Conservation (phyloP, 2,797 vertebrate genomes). For the Brachyalestes nurse region DNA sequence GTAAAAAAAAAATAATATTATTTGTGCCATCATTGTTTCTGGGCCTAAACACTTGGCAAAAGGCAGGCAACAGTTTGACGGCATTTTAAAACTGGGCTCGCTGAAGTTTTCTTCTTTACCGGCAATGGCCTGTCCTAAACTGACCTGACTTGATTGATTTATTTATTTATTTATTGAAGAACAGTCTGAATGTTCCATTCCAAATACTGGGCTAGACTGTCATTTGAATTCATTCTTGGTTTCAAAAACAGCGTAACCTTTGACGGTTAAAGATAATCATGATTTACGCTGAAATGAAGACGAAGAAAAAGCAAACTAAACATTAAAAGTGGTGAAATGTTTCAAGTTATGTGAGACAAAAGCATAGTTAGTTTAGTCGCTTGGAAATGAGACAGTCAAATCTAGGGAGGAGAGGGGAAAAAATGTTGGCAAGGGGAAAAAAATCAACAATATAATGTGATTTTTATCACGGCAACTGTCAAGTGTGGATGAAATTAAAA, state of each 20-base stretch:
- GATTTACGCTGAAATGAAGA: conserved; percentile 11
- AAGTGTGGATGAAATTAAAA: conserved; percentile 26
- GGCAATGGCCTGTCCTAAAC: neutral
- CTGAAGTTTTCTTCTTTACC: conserved; percentile 3
- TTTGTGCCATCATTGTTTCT: neutral
- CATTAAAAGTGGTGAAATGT: conserved; percentile 23
- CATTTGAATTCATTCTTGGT: conserved; percentile 14
- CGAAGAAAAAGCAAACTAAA: neutral
- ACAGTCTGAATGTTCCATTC: neutral
- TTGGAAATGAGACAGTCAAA: conserved; percentile 30
- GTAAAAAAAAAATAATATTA: neutral
- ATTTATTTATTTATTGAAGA: neutral
- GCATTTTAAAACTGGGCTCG: neutral
- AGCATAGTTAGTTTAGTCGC: conserved; percentile 25
- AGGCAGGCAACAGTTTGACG: conserved; percentile 17
- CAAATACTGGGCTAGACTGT: neutral
- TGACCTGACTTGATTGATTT: neutral
- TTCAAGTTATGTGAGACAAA: conserved; percentile 4
- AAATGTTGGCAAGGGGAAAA: conserved; percentile 39
- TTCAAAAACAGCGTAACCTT: conserved; percentile 2
- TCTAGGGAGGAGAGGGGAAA: conserved; percentile 22
- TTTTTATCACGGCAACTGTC: conserved; percentile 33
- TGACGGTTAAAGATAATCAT: neutral
- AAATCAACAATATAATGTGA: conserved; percentile 30
- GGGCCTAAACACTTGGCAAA: neutral